phyloP scores from a whole-genome alignment of 1,140 invertebrate species.

The Bombus sylvicola region DNA sequence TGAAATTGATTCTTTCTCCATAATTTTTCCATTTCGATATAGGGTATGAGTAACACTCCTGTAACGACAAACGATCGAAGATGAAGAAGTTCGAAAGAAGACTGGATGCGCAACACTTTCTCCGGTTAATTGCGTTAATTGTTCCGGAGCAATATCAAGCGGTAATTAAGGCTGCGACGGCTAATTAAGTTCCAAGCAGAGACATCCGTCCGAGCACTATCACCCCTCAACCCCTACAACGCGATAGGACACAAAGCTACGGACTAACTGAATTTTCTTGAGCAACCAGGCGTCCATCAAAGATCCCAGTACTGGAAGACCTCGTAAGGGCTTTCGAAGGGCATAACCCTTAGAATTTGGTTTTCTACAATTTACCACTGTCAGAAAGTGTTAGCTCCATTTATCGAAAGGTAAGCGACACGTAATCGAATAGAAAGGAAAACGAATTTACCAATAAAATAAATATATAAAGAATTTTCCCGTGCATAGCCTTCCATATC shows the following conservation, averaged over 20 bases:
- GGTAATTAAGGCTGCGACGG: conserved; percentile 77
- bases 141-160: conserved; percentile 79
- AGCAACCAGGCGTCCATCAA: conserved; percentile 81
- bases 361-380: conserved; percentile 2
- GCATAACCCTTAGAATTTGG: conserved; percentile 36
- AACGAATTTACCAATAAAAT: neutral
- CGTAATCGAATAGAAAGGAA: neutral
- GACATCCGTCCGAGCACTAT: conserved; percentile 74
- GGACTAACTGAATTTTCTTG: conserved; percentile 83
- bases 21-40: neutral
- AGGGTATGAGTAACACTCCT: neutral
- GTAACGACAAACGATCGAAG: conserved; percentile 23
- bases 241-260: conserved; percentile 80
- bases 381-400: neutral
- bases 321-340: conserved; percentile 46
- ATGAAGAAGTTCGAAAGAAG: conserved; percentile 51
- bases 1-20: neutral
- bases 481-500: neutral
- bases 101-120: conserved; percentile 72
- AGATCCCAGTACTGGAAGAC: conserved; percentile 71
- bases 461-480: neutral
- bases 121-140: conserved; percentile 79
- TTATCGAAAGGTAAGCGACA: neutral
- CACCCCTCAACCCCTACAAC: conserved; percentile 71
- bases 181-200: conserved; percentile 78